phyloP scores from a whole-genome alignment of 2,888 invertebrate genomes.

The Ctena decussata region DNA sequence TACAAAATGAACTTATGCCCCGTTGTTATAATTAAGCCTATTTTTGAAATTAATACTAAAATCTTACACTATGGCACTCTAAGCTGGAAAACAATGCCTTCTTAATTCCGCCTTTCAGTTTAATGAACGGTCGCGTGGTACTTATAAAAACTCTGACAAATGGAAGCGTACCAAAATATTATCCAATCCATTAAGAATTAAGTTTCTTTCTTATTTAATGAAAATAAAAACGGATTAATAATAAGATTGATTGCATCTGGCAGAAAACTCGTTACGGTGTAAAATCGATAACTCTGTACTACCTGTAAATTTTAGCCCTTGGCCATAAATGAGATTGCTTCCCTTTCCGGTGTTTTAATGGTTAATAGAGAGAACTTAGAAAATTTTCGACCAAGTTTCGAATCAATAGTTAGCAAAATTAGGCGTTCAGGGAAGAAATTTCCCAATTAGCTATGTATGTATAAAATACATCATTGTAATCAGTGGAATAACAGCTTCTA shows the following conservation, averaged over 20 bases:
- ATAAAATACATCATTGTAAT: no score
- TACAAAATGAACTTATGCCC: not conserved
- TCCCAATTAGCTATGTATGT: no score
- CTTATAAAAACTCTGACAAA: not conserved
- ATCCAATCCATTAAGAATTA: conserved; percentile 4
- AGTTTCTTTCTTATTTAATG: not conserved
- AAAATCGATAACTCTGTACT: no score
- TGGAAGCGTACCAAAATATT: not conserved
- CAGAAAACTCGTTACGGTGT: no score
- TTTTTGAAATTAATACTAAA: not conserved
- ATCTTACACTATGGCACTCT: not conserved
- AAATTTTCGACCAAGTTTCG: no score
- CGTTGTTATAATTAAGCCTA: not conserved
- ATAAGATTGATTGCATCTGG: conserved; percentile 7
- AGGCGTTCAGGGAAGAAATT: no score
- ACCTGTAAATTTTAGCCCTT: no score
- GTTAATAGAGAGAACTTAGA: no score
- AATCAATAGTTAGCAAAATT: no score
- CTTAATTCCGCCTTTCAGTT: not conserved
- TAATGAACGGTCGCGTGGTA: not conserved
- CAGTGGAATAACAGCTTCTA: no score
- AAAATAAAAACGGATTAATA: conserved; percentile 1
- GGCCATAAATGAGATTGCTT: no score
- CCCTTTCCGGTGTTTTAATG: no score
- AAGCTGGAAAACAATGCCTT: not conserved